Evolutionary conservation across 1,140 invertebrate genomes (phyloP).

Genomic region (Cardiocondyla obscurior): DNA sequence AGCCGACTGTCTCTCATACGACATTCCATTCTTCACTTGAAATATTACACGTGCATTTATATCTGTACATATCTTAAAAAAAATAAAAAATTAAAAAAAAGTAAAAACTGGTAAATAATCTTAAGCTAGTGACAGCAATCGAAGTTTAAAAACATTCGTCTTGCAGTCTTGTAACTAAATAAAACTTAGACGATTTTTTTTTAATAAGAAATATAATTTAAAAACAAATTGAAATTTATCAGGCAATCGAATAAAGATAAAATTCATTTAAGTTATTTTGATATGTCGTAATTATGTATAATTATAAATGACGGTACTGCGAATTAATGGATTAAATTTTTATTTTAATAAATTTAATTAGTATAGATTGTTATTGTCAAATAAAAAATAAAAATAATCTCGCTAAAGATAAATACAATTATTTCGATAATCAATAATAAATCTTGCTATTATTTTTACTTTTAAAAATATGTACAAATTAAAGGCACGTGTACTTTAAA

Average conservation of each 20-base stretch:
- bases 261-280: background rate
- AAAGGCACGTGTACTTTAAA: constrained; percentile 23
- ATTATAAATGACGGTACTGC: background rate
- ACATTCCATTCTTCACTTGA: constrained; percentile 28
- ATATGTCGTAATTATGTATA: background rate
- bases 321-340: background rate
- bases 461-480: constrained; percentile 54
- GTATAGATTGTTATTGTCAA: background rate
- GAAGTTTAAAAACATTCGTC: background rate
- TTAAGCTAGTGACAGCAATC: background rate
- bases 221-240: background rate
- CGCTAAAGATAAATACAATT: background rate
- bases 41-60: constrained; percentile 26
- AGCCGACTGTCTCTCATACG: constrained; percentile 14
- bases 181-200: too few species aligned
- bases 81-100: too few species aligned
- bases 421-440: background rate
- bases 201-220: background rate
- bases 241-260: background rate
- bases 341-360: background rate
- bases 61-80: constrained; percentile 45
- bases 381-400: background rate
- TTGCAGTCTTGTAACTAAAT: too few species aligned
- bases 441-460: background rate
- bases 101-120: background rate